phyloP scores from a whole-genome alignment of 35 echinoderm and acorn worm genomes.

The Apostichopus parvimensis region DNA sequence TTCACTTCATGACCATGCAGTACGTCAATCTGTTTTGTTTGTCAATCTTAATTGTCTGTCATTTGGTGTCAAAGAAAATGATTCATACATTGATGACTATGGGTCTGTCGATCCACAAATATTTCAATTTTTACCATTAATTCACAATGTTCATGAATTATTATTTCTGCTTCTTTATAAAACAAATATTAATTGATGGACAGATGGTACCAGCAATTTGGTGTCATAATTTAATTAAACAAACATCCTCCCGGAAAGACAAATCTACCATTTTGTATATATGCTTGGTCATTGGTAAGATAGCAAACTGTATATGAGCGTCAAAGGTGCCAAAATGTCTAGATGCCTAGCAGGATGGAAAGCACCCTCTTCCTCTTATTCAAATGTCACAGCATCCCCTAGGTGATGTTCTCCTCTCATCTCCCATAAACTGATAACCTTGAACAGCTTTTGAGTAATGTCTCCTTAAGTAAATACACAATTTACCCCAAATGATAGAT shows the following conservation, averaged over 20 bases:
- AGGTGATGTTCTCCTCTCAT: neutral
- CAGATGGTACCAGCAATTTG: conserved; percentile 5
- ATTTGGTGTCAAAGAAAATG: too few species aligned
- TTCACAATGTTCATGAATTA: too few species aligned
- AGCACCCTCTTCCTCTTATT: neutral
- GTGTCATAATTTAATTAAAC: neutral
- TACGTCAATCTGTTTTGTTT: too few species aligned
- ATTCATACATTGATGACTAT: too few species aligned
- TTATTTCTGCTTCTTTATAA: too few species aligned
- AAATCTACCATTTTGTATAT: neutral
- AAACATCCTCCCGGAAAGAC: neutral
- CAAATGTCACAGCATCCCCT: conserved; percentile 18
- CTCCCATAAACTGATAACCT: neutral
- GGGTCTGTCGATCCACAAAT: too few species aligned
- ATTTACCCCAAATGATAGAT: too few species aligned
- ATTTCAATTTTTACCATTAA: too few species aligned
- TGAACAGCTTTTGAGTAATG: neutral
- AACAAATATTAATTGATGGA: neutral
- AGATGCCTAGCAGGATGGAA: neutral
- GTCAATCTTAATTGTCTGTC: too few species aligned
- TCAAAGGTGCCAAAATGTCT: neutral
- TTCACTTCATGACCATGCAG: too few species aligned
- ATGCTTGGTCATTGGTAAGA: neutral
- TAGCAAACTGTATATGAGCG: neutral
- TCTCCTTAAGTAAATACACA: neutral